Conservation (phyloP, 2,113 vertebrate genomes). For the Serinus canaria region DNA sequence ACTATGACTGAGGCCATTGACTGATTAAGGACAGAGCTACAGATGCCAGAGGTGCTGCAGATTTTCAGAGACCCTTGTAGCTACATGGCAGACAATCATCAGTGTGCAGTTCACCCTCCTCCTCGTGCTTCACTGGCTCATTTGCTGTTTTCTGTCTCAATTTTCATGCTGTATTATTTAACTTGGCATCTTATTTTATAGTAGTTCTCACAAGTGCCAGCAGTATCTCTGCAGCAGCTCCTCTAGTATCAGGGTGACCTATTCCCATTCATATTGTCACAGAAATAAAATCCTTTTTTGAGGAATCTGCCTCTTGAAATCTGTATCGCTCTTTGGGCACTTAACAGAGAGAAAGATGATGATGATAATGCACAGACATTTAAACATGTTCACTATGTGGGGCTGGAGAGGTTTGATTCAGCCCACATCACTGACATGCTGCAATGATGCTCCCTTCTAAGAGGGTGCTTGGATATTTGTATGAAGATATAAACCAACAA, state of each 20-base stretch:
- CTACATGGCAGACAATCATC: background rate
- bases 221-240: background rate
- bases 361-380: background rate
- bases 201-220: background rate
- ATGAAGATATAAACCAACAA: conserved; percentile 23
- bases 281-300: background rate
- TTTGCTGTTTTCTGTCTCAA: background rate
- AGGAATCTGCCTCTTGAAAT: background rate
- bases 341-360: background rate
- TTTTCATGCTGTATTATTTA: background rate
- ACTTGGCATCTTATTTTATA: background rate
- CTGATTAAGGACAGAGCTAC: background rate
- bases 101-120: background rate
- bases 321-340: background rate
- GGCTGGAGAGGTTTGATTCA: conserved; percentile 3
- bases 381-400: background rate
- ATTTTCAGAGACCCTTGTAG: background rate
- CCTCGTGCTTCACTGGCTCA: background rate
- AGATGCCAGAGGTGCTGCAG: background rate
- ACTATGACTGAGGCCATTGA: background rate
- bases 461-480: background rate
- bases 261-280: background rate
- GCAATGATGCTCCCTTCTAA: background rate
- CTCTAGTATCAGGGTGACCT: background rate
- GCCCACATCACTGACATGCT: background rate